phyloP scores from a whole-genome alignment of 2,113 vertebrate species.

The Cinclus cinclus region DNA sequence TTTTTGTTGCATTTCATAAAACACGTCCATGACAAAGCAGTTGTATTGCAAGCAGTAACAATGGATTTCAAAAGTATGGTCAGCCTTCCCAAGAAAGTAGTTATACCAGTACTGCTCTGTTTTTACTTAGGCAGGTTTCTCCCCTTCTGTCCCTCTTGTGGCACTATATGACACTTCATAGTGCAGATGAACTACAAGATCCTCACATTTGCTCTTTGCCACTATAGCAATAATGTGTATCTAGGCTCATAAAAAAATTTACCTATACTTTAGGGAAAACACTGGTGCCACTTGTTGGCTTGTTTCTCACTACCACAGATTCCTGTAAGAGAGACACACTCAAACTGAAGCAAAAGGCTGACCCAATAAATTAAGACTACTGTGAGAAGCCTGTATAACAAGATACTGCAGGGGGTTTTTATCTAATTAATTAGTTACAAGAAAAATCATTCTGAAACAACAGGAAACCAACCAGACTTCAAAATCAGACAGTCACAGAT shows the following conservation, averaged over 20 bases:
- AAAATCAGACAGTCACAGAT: neutral
- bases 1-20: neutral
- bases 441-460: neutral
- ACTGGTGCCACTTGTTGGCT: neutral
- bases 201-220: neutral
- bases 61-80: neutral
- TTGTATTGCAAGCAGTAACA: neutral
- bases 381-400: neutral
- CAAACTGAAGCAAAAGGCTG: neutral
- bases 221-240: neutral
- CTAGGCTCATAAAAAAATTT: neutral
- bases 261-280: neutral
- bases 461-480: neutral
- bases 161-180: rapidly evolving
- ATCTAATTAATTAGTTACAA: neutral
- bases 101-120: neutral
- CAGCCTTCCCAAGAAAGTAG: neutral
- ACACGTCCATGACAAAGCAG: neutral
- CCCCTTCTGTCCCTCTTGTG: neutral
- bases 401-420: neutral
- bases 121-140: neutral
- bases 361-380: neutral
- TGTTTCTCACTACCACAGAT: neutral
- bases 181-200: neutral
- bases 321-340: neutral